Conservation (phyloP, 2,797 vertebrate genomes). For the Lophura swinhoii region DNA sequence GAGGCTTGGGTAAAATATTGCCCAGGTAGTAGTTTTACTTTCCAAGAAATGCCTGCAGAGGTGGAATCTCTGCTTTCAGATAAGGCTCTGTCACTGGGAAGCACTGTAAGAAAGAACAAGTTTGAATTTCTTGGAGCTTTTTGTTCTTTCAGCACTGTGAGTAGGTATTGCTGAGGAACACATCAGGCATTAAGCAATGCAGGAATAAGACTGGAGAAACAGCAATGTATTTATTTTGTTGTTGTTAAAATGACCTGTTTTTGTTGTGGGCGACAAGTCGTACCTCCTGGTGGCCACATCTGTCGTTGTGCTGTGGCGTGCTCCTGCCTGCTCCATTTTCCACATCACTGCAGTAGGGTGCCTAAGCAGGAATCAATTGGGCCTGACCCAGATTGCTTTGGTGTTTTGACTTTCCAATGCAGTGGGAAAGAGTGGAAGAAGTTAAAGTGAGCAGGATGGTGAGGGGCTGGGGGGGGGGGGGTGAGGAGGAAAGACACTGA, state of each 20-base stretch:
- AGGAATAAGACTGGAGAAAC: neutral
- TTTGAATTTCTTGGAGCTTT: neutral
- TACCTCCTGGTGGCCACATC: neutral
- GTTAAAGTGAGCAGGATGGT: neutral
- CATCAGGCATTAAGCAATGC: neutral
- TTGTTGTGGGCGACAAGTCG: neutral
- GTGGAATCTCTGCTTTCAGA: neutral
- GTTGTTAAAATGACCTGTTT: neutral
- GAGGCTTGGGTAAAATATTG: neutral
- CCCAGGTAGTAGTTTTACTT: neutral
- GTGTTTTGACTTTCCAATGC: neutral
- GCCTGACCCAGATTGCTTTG: neutral
- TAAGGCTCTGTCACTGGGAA: neutral
- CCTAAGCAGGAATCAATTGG: neutral
- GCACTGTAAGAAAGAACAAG: neutral
- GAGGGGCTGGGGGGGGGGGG: neutral
- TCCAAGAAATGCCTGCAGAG: neutral
- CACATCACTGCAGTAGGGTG: rapidly evolving
- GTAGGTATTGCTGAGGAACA: neutral
- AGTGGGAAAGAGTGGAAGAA: neutral
- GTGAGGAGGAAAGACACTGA: neutral
- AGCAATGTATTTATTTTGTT: neutral
- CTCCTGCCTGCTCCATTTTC: neutral
- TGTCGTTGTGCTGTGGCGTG: rapidly evolving
- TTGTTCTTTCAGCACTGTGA: neutral